Evolutionary conservation across 2,888 invertebrate genomes (phyloP), one percentile per base, ranked within the genome.

Genomic region (Hirtodrosophila cameraria): DNA sequence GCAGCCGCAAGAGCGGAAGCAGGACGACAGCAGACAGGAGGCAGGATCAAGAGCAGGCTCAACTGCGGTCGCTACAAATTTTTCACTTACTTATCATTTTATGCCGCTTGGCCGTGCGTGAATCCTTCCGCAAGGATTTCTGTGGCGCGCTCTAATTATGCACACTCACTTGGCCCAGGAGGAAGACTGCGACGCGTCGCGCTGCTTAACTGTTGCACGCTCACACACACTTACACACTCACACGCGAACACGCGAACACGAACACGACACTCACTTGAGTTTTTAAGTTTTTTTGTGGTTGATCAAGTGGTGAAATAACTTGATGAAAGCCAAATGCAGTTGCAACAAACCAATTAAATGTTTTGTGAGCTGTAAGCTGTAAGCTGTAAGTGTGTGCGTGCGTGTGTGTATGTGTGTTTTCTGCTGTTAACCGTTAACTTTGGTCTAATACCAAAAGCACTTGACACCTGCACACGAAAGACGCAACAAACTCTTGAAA

Each of bases 51-150:
- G 12, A 28, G 16, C 23, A 7, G 30, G n/a, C 7, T n/a, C n/a
- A n/a, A n/a, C n/a, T 35, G 33, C n/a, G 30, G 11, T 35, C 9
- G 18, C n/a, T n/a, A n/a, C 13, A 28, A 38, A 53, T 43, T 48
- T 31, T 63, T 43, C 59, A 84, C 84, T 84, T 85, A 84, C 84
- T 78, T 84, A 86, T 84, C 87, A 84, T 86, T 84, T 86, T 84
- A 82, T 75, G 86, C 75, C 74, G 72, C 80, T 67, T 61, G 74
- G 87, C 82, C 76, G 72, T 71, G 66, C 61, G 82, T 65, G 58
- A 86, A 82, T 82, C 85, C 85, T 71, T 67, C 38, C 66, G 61
- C 59, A 70, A 70, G 86, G 84, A 83, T 70, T 75, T 64, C 46
- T 48, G 48, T 52, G 59, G 50, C 54, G 53, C 43, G 55, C 57